These are phyloP conservation scores for Panagrolaimus sp. DNA, from an alignment of 1,140 invertebrate species.

Conservation along the genomic window DNA sequence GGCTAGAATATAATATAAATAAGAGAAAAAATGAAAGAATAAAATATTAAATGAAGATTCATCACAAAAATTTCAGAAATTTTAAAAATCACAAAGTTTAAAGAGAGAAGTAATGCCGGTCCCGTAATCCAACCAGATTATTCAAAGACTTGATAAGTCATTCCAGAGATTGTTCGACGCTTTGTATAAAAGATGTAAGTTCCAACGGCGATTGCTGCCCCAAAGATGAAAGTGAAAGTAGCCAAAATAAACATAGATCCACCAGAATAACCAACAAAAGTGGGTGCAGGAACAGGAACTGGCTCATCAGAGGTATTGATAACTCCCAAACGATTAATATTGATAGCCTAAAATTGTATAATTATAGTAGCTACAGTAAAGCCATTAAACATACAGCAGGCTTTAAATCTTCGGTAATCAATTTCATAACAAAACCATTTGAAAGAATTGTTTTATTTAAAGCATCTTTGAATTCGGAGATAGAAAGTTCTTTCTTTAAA, in stretches of 20 bases:
- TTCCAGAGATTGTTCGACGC: conserved; percentile 37
- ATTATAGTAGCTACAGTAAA: conserved; percentile 12
- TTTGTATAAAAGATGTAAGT: conserved; percentile 36
- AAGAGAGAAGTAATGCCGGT: no score
- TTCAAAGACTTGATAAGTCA: conserved; percentile 43
- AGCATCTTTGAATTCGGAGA: conserved; percentile 21
- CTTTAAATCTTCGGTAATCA: conserved; percentile 22
- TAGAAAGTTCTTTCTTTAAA: conserved; percentile 16
- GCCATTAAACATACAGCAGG: conserved; percentile 26
- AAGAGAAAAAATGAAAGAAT: no score
- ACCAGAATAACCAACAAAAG: conserved; percentile 27
- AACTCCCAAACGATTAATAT: conserved; percentile 15
- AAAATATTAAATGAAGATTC: no score
- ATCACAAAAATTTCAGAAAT: no score
- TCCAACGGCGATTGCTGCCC: conserved; percentile 26
- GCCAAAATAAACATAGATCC: conserved; percentile 32
- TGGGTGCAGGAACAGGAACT: conserved; percentile 13
- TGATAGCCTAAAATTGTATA: conserved; percentile 7
- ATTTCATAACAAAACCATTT: neutral
- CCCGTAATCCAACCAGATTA: conserved; percentile 2
- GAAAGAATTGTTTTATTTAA: conserved; percentile 18
- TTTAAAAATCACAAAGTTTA: no score
- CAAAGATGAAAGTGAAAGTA: conserved; percentile 39
- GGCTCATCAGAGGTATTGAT: neutral
- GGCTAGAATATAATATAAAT: no score